These are phyloP conservation scores for Trileptium ribeirensis DNA, from an alignment of 2,888 invertebrate genomes.

Conservation along the genomic window DNA sequence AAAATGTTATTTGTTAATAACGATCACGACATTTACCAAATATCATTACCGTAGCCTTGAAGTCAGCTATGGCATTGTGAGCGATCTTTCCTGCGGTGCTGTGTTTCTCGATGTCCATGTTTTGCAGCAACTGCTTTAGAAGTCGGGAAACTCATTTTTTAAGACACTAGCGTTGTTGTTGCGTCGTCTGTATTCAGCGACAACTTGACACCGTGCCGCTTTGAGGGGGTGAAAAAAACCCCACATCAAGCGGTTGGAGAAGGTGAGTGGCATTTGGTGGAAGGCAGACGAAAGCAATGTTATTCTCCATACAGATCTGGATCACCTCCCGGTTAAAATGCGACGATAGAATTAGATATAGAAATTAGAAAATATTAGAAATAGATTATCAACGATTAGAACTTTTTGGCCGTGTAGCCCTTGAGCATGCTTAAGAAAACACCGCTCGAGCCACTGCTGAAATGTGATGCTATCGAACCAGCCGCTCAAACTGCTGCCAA, in stretches of 20 bases:
- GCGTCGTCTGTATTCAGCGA: no score
- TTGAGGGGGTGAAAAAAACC: not conserved
- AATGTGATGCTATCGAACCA: not conserved
- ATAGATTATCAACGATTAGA: not conserved
- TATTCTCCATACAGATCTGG: not conserved
- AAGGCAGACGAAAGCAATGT: not conserved
- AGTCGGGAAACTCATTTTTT: no score
- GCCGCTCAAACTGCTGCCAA: not conserved
- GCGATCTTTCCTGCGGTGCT: no score
- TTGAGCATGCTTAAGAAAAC: not conserved
- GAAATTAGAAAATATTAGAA: no score
- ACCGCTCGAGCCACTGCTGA: not conserved
- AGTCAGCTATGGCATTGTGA: no score
- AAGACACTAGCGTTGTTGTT: no score
- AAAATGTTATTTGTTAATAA: no score
- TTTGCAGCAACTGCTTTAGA: no score
- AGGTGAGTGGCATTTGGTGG: not conserved
- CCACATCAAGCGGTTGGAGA: not conserved
- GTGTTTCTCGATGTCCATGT: no score
- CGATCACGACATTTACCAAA: no score
- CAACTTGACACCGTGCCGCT: not conserved
- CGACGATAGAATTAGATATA: no score
- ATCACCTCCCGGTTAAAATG: not conserved
- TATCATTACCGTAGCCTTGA: no score
- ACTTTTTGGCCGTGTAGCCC: not conserved